phyloP scores from a whole-genome alignment of 2,113 vertebrate species.

The Cryptotis parvus region DNA sequence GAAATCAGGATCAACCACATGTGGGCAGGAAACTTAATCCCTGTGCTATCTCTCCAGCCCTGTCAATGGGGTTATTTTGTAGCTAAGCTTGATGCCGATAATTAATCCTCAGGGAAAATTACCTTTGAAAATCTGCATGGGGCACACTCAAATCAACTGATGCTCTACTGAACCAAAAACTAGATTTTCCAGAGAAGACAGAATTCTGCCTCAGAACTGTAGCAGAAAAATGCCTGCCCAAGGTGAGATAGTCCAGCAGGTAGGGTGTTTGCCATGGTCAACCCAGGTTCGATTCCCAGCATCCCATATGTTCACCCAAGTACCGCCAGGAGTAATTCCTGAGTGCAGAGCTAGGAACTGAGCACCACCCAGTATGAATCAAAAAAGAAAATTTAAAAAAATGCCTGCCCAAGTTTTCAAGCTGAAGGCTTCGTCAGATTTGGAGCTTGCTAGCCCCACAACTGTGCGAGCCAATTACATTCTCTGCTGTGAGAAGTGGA shows the following conservation, averaged over 20 bases:
- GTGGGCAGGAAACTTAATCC: no score
- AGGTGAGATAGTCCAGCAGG: no score
- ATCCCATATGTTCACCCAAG: no score
- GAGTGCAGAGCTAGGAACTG: no score
- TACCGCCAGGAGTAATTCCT: no score
- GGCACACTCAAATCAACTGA: not conserved
- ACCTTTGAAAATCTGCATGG: not conserved
- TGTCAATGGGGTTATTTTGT: not conserved
- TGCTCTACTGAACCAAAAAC: not conserved
- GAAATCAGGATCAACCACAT: no score
- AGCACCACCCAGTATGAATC: no score
- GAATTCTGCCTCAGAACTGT: not conserved
- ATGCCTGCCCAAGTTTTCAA: not conserved
- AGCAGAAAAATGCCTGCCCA: not conserved
- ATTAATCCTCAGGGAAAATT: not conserved
- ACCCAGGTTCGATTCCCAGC: no score
- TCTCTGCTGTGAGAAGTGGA: not conserved
- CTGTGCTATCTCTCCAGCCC: no score
- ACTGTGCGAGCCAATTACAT: not conserved
- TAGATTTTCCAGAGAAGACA: not conserved
- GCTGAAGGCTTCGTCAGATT: not conserved
- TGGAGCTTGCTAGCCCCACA: not conserved
- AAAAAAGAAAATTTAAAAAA: no score
- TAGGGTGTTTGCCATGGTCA: no score
- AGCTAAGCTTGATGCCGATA: not conserved